Evolutionary conservation across 2,113 vertebrate species (phyloP).

Genomic region (Acrocephalus kingi): DNA sequence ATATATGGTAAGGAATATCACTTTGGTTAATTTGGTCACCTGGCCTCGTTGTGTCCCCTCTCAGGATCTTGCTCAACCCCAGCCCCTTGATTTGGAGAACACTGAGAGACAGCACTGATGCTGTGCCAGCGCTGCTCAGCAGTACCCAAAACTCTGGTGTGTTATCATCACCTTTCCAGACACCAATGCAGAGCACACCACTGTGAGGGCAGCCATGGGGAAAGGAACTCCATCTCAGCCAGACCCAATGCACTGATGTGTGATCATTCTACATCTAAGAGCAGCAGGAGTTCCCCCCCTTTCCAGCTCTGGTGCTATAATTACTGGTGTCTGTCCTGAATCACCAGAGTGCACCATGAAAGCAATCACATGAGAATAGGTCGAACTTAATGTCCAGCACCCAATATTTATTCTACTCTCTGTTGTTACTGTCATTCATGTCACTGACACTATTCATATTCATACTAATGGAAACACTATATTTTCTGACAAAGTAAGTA

Average conservation of each 20-base stretch:
- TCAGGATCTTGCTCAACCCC: not conserved
- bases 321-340: not conserved
- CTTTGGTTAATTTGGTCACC: not conserved
- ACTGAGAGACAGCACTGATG: accelerated
- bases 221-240: not conserved
- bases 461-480: not conserved
- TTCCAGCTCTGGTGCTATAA: not conserved
- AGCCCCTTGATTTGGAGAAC: not conserved
- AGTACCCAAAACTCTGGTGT: not conserved
- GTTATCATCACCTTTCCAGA: not conserved
- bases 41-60: not conserved
- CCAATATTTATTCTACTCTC: not conserved
- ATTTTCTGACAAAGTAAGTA: not conserved
- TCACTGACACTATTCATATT: not conserved
- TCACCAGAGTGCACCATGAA: not conserved
- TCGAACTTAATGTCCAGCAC: not conserved
- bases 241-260: not conserved
- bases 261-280: not conserved
- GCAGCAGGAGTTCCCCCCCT: not conserved
- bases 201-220: accelerated
- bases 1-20: too few species aligned
- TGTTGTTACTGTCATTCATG: not conserved
- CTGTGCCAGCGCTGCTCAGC: not conserved
- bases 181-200: not conserved
- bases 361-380: not conserved